Conservation (phyloP, 2,113 vertebrate species). For the Oenanthe oenanthe region DNA sequence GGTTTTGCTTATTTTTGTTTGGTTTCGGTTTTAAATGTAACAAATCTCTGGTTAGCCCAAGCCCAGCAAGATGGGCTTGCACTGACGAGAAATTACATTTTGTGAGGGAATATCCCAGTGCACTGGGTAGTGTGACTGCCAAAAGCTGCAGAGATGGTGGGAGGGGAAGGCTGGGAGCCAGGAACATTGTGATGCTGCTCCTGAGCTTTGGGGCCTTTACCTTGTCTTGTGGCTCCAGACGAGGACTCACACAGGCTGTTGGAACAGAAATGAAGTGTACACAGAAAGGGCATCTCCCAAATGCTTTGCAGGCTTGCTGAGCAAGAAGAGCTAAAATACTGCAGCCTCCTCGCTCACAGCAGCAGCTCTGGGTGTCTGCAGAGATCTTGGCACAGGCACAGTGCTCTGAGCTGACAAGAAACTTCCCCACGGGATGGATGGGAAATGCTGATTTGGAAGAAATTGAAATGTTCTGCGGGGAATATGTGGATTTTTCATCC, state of each 20-base stretch:
- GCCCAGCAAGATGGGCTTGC: background rate
- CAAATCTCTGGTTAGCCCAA: background rate
- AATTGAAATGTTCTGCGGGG: background rate
- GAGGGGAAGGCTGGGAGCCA: background rate
- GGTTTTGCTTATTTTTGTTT: background rate
- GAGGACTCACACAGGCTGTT: background rate
- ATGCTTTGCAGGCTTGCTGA: background rate
- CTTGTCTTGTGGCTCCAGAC: background rate
- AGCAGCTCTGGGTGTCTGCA: background rate
- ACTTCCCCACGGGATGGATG: background rate
- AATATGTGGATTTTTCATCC: background rate
- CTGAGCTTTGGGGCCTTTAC: background rate
- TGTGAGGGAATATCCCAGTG: background rate
- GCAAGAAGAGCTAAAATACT: background rate
- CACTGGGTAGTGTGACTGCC: background rate
- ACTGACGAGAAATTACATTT: background rate
- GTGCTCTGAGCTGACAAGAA: background rate
- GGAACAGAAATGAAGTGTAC: background rate
- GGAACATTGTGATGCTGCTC: background rate
- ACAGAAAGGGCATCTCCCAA: background rate
- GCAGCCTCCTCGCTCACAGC: background rate
- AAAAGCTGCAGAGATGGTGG: background rate
- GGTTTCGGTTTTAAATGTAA: background rate
- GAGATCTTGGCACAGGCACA: background rate
- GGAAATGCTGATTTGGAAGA: background rate